phyloP scores from a whole-genome alignment of 2,888 invertebrate species.

The Mesochorus sp. region DNA sequence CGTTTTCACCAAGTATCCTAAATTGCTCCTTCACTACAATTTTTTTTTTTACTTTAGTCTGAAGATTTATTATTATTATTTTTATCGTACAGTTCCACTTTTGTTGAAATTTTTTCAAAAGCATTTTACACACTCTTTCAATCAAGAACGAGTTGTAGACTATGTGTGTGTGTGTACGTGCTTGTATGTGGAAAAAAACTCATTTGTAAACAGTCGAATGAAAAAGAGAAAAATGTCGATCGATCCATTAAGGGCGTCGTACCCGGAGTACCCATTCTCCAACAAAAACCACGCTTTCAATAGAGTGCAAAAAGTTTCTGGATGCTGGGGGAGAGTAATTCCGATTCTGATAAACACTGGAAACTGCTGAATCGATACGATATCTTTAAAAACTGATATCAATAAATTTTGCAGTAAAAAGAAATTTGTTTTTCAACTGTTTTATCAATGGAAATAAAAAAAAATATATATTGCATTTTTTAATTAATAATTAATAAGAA shows the following conservation, averaged over 20 bases:
- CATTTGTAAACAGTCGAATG: background rate
- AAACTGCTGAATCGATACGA: background rate
- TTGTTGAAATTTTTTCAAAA: constrained; percentile 17
- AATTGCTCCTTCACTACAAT: background rate
- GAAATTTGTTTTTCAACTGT: too few relatives aligned
- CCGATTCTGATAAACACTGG: background rate
- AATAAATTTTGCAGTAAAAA: too few relatives aligned
- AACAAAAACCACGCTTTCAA: constrained; percentile 70
- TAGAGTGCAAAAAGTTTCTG: constrained; percentile 55
- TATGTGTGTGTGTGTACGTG: too few relatives aligned
- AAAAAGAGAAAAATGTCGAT: constrained; percentile 68
- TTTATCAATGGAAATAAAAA: too few relatives aligned
- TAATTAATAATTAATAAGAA: too few relatives aligned
- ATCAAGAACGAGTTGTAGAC: constrained; percentile 14
- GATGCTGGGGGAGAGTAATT: constrained; percentile 46
- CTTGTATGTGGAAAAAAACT: constrained; percentile 8
- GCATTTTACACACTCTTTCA: constrained; percentile 1
- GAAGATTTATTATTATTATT: too few relatives aligned
- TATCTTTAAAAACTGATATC: too few relatives aligned
- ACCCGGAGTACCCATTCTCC: constrained; percentile 65
- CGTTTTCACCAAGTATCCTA: constrained; percentile 8
- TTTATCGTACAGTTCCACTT: constrained; percentile 33
- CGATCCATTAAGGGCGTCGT: constrained; percentile 77
- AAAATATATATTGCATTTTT: too few relatives aligned
- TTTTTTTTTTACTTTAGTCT: constrained; percentile 20